Evolutionary conservation across 2,797 vertebrate genomes (phyloP), one percentile per base, ranked within the genome.

Genomic region (Poeciliopsis presidionis): DNA sequence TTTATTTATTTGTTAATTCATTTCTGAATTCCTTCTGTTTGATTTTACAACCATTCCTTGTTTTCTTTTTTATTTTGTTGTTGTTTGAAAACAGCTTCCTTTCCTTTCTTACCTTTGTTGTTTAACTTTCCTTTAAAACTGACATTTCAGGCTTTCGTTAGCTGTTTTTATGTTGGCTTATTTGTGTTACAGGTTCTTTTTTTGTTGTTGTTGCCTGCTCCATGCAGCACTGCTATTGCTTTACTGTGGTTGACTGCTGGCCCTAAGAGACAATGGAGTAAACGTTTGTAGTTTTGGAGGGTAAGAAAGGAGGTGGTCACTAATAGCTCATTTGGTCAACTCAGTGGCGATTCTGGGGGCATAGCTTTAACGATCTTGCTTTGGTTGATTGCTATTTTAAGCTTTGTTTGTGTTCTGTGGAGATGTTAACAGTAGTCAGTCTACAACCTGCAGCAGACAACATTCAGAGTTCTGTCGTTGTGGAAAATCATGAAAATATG

Each of bases 1-100:
- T 96, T 96, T 96, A 96, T 95, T 96, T 94, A 93, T 95, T 94
- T 94, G 90, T 93, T 93, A 92, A 89, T 94, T 95, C 88, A 92
- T 95, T 94, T 92, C 82, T 87, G 79, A 90, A 81, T 90, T 80
- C 88, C 87, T 88, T 94, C 80, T 90, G 88, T 89, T 92, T 88
- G 84, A 87, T 67, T 81, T 89, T 88, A 88, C 65, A 80, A 83
- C 81, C 92, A 92, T 93, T 90, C 83, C 87, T 87, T 74, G 82
- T 87, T 88, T 92, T 91, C 70, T 84, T 84, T 89, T 53, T 87
- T 87, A 91, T 91, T 70, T 83, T 89, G 2, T 79, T 84, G 33
- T 33, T 91, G 81, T 84, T 90, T 90, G 75, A 86, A 74, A 91
- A 77, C 41, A 82, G 73, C 79, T 76, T 86, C 74, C 65, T 89